Conservation (phyloP, 1,140 invertebrate species). For the Platyura marginata region DNA sequence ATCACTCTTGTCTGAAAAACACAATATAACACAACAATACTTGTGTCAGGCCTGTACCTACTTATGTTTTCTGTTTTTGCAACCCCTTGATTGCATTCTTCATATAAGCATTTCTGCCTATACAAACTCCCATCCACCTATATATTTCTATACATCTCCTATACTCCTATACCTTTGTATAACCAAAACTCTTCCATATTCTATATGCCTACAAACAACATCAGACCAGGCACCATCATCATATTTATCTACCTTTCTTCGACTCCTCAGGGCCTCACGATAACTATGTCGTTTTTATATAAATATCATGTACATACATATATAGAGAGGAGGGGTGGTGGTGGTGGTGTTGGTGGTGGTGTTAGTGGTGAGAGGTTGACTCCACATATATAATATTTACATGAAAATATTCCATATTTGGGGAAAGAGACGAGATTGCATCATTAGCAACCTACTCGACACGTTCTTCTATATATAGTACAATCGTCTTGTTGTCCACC, state of each 20-base stretch:
- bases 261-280: neutral
- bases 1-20: neutral
- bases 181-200: too few relatives aligned
- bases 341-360: too few relatives aligned
- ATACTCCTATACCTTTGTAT: too few relatives aligned
- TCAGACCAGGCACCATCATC: too few relatives aligned
- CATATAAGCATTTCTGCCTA: neutral
- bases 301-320: neutral
- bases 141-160: too few relatives aligned
- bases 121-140: too few relatives aligned
- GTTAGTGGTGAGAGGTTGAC: too few relatives aligned
- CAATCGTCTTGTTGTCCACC: neutral
- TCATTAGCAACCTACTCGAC: neutral
- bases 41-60: neutral
- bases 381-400: too few relatives aligned
- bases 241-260: neutral
- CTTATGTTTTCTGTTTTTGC: neutral
- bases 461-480: neutral
- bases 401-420: neutral
- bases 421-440: neutral
- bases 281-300: neutral
- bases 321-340: too few relatives aligned
- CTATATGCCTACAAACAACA: neutral
- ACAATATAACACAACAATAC: neutral
- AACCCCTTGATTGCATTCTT: neutral